Conservation (phyloP, 2,797 vertebrate species). For the Triplophysa bombifrons region DNA sequence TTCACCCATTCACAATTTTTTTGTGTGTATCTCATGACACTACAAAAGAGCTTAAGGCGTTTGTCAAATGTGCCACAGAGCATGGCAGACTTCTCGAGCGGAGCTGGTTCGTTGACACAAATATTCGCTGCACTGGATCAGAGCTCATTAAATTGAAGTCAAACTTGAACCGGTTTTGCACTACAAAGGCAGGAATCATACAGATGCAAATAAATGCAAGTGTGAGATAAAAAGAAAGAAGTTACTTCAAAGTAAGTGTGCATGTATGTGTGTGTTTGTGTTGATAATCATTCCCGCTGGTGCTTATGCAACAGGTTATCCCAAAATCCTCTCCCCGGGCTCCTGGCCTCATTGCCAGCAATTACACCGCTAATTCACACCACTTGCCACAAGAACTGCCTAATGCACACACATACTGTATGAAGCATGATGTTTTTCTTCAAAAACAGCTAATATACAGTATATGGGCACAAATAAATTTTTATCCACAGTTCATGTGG, state of each 20-base stretch:
- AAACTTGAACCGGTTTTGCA: slow-evolving; percentile 68
- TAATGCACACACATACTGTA: not conserved
- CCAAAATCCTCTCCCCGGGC: slow-evolving; percentile 38
- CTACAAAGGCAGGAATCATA: slow-evolving; percentile 70
- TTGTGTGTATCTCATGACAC: slow-evolving; percentile 1
- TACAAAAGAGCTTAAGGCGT: slow-evolving; percentile 3
- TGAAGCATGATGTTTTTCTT: slow-evolving; percentile 19
- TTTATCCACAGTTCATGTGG: slow-evolving; percentile 27
- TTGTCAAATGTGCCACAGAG: slow-evolving; percentile 43
- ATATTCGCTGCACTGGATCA: slow-evolving; percentile 50
- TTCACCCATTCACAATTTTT: not conserved
- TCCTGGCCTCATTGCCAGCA: slow-evolving; percentile 43
- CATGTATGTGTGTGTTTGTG: slow-evolving; percentile 25
- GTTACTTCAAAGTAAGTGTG: slow-evolving; percentile 65
- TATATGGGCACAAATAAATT: not conserved
- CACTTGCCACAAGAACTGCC: slow-evolving; percentile 34
- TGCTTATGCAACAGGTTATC: slow-evolving; percentile 64
- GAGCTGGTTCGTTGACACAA: slow-evolving; percentile 52
- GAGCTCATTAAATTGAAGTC: slow-evolving; percentile 69
- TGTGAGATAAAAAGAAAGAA: slow-evolving; percentile 49
- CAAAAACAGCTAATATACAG: not conserved
- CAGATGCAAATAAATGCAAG: slow-evolving; percentile 68
- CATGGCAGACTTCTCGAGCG: slow-evolving; percentile 68
- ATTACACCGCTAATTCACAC: slow-evolving; percentile 63
- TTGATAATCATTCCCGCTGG: slow-evolving; percentile 62